Conservation (phyloP, 1,140 invertebrate species). For the Hyphantria cunea region DNA sequence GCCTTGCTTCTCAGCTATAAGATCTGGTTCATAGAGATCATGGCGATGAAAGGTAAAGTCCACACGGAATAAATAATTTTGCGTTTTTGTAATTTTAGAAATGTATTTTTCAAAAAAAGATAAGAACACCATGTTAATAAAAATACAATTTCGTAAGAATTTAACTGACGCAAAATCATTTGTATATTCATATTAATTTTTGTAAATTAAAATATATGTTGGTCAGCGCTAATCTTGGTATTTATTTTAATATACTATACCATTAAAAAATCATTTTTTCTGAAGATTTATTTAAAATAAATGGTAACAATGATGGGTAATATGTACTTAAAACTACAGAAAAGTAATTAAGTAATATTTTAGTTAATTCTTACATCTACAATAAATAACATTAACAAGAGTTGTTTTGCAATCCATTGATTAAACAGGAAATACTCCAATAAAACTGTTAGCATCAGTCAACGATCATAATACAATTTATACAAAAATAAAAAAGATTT, state of each 20-base stretch:
- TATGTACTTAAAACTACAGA: too few species aligned
- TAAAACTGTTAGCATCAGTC: constrained; percentile 8
- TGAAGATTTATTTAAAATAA: too few species aligned
- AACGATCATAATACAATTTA: constrained; percentile 17
- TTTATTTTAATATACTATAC: too few species aligned
- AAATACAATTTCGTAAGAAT: constrained; percentile 27
- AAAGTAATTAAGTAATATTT: constrained; percentile 12
- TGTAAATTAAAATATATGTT: too few species aligned
- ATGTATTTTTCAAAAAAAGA: constrained; percentile 35
- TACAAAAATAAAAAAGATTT: constrained; percentile 9
- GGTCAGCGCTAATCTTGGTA: too few species aligned
- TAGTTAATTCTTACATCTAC: constrained; percentile 36
- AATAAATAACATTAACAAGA: constrained; percentile 52
- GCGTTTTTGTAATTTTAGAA: background rate
- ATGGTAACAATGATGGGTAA: too few species aligned
- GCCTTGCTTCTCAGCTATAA: too few species aligned
- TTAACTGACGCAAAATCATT: too few species aligned
- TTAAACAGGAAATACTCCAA: constrained; percentile 7
- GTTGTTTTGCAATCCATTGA: constrained; percentile 31
- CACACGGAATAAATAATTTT: background rate
- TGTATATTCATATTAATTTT: too few species aligned
- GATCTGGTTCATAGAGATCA: too few species aligned
- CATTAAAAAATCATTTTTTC: too few species aligned
- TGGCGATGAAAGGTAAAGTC: background rate
- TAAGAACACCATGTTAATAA: constrained; percentile 48